Conservation (phyloP, 2,888 invertebrate genomes). For the Euplagia quadripunctaria region DNA sequence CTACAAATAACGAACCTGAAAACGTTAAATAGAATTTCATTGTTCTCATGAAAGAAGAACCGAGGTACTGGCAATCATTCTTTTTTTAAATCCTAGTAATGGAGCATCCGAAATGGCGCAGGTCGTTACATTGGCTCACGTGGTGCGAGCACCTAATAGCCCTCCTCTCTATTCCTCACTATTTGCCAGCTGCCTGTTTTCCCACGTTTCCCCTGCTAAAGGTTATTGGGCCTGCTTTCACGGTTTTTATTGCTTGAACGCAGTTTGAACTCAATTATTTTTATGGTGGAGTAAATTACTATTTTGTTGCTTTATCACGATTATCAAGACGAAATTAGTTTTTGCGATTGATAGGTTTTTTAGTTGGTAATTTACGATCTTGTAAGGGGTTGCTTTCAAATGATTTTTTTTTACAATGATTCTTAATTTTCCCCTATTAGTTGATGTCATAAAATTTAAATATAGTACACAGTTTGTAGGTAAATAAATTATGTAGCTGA, state of each 20-base stretch:
- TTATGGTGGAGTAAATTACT: conserved; percentile 86
- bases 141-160: conserved; percentile 80
- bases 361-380: conserved; percentile 60
- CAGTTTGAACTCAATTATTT: conserved; percentile 88
- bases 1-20: conserved; percentile 7
- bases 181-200: conserved; percentile 77
- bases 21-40: conserved; percentile 39
- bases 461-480: neutral
- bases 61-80: conserved; percentile 50
- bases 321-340: conserved; percentile 85
- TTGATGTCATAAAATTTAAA: conserved; percentile 29
- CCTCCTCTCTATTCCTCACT: conserved; percentile 80
- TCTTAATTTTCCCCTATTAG: conserved; percentile 33
- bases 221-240: conserved; percentile 86
- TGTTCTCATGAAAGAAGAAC: conserved; percentile 46
- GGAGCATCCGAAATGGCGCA: conserved; percentile 71
- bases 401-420: conserved; percentile 39
- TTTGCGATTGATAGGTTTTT: conserved; percentile 76
- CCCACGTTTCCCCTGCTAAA: conserved; percentile 82
- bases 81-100: conserved; percentile 67
- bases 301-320: conserved; percentile 87
- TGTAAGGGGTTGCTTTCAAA: conserved; percentile 36
- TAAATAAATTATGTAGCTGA: neutral
- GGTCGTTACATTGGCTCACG: conserved; percentile 76
- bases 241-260: conserved; percentile 86